Base-by-base conservation (phyloP, 2,797 vertebrate genomes). In the Steatocranus sp. region DNA sequence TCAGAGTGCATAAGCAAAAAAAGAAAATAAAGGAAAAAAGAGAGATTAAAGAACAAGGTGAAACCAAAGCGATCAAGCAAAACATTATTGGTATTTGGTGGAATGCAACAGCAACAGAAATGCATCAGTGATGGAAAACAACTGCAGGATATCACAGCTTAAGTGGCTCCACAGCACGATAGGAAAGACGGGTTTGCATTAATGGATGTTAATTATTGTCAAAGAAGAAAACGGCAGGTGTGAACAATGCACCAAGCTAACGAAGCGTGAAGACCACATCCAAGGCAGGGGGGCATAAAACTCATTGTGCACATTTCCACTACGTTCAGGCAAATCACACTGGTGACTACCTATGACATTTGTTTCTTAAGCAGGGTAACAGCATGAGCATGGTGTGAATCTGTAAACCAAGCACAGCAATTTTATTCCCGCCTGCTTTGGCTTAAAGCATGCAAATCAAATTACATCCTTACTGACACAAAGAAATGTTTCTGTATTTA, bases 1-100 rank as follows among this genome's bases (percentile, higher is more conserved):
- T 97, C 97, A 97, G 97, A 96, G 96, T 96, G 97, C 96, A 97
- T 95, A 97, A 98, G 97, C 96, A 95, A 97, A n/a, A n/a, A n/a
- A n/a, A 97, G 96, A 2, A 27, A 27, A 95, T 95, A 84, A 95
- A 58, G 32, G 7, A 94, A 95, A 94, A 94, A 94, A 94, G 94
- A 96, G 96, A 97, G 95, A 97, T 97, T 96, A 89, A 96, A 97
- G 93, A 97, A 96, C 89, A 90, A 94, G 90, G 93, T 96, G 95
- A 95, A 95, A 94, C 83, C 85, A 89, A 92, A 93, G 91, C 83
- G 56, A 88, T 87, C 86, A 66, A 93, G 93, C 91, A 94, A 89
- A 94, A 94, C 85, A 93, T 93, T 91, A 92, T 87, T 91, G 88
- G 83, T 90, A 91, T 89, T 82, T 84, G 73, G 80, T 90, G 87